Base-by-base conservation (phyloP, 2,888 invertebrate species). In the Spodoptera picta region DNA sequence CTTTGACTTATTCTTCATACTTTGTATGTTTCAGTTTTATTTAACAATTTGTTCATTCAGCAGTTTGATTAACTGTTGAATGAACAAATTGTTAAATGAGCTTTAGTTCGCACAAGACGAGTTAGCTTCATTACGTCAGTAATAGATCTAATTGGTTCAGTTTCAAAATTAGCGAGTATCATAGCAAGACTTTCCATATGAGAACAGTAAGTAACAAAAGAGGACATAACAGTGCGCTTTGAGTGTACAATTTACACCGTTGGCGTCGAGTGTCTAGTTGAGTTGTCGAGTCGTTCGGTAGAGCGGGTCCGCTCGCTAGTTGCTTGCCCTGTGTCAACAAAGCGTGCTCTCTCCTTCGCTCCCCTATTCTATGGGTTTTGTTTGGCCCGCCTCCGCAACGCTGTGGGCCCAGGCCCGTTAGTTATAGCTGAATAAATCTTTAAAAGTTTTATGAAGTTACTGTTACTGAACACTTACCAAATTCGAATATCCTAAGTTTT, bases 301-400 rank as follows among this genome's bases (percentile, higher is more conserved):
- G 74, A 82, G 75, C 60, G 61, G 71, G 70, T 69, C 77, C 69
- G 75, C 73, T 64, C 63, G 79, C 75, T 71, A 77, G 77, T 76
- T 85, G 88, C 89, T 88, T 82, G 87, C 82, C 82, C 83, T 85
- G 88, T 90, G 90, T 92, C 92, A 93, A 93, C 92, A 93, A 90
- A 88, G 87, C 69, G 83, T 87, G 88, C 90, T 89, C 89, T 90
- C 90, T 90, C 90, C 87, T 88, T 88, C 87, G 75, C 88, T 90
- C 90, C 90, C 91, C 87, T 88, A 85, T 85, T 84, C 85, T 72
- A 71, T 66, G 69, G 83, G 86, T 90, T 90, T 92, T 90, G 90
- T 91, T 88, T 87, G 85, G 82, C 72, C 85, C 87, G 84, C 85
- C 87, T 85, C 80, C 84, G 82, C 86, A 83, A 82, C 77, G 79